phyloP scores from a whole-genome alignment of 2,797 vertebrate species.

The Myotis pilosus region DNA sequence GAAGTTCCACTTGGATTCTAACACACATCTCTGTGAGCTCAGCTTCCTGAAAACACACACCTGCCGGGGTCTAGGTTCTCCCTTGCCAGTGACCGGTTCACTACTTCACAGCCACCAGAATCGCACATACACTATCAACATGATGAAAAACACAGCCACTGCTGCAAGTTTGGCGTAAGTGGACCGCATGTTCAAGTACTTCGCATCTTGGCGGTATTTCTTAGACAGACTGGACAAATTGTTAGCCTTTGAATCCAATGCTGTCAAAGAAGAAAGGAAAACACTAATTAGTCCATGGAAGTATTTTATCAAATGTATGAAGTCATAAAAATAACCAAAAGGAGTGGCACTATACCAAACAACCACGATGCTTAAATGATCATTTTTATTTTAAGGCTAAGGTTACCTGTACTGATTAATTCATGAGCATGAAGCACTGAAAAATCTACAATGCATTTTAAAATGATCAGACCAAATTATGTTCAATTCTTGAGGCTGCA shows the following conservation, averaged over 20 bases:
- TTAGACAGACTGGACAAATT: conserved; percentile 97
- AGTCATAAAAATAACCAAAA: conserved; percentile 45
- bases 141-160: conserved; percentile 96
- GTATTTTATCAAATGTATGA: conserved; percentile 27
- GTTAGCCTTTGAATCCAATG: conserved; percentile 97
- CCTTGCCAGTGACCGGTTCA: conserved; percentile 54
- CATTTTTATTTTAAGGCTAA: conserved; percentile 10
- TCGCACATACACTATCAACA: conserved; percentile 97
- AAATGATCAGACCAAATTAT: conserved; percentile 6
- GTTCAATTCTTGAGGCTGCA: background rate
- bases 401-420: background rate
- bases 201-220: conserved; percentile 98
- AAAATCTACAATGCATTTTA: background rate
- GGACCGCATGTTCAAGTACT: conserved; percentile 99
- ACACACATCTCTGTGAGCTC: conserved; percentile 82
- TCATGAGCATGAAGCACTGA: background rate
- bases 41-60: conserved; percentile 80
- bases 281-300: conserved; percentile 52
- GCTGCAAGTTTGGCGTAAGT: conserved; percentile 98
- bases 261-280: conserved; percentile 82
- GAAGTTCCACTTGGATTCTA: conserved; percentile 81
- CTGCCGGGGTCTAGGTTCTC: conserved; percentile 77
- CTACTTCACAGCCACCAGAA: conserved; percentile 98
- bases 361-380: background rate
- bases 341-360: background rate